These are phyloP conservation scores for Tipula confusa DNA, from an alignment of 2,888 invertebrate species.

Conservation along the genomic window DNA sequence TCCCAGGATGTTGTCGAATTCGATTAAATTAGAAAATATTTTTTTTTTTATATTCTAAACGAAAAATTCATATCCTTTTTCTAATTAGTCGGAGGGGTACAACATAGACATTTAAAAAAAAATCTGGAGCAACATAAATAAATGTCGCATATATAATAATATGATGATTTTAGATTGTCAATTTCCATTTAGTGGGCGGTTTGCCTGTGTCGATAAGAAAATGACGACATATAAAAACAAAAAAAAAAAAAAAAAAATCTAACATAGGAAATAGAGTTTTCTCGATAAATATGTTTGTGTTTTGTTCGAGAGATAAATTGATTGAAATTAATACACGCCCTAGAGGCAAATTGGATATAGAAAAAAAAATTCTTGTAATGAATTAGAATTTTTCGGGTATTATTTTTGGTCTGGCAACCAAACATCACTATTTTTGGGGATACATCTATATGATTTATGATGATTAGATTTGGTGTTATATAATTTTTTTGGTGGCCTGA, in stretches of 20 bases:
- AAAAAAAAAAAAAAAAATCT: not conserved
- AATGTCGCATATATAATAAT: not conserved
- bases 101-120: not conserved
- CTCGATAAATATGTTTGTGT: not conserved
- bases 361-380: not conserved
- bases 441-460: not conserved
- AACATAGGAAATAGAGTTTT: not conserved
- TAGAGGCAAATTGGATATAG: not conserved
- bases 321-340: conserved; percentile 20
- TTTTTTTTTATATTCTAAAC: not conserved
- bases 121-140: not conserved
- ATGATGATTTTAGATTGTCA: not conserved
- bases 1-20: not conserved
- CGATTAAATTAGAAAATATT: not conserved
- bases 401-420: conserved; percentile 20
- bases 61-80: conserved; percentile 25
- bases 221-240: not conserved
- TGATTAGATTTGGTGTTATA: not conserved
- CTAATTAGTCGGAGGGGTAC: not conserved
- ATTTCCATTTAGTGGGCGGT: conserved; percentile 20
- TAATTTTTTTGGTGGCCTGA: not conserved
- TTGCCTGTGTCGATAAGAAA: not conserved
- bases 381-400: not conserved
- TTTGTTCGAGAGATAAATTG: not conserved
- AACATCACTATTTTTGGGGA: not conserved